A percentile compares a stretch with the other conserved stretches of the same genome.
phyloP scores from a whole-genome alignment of 2,797 vertebrate genomes.

The Scolopax bukidnonensis region DNA sequence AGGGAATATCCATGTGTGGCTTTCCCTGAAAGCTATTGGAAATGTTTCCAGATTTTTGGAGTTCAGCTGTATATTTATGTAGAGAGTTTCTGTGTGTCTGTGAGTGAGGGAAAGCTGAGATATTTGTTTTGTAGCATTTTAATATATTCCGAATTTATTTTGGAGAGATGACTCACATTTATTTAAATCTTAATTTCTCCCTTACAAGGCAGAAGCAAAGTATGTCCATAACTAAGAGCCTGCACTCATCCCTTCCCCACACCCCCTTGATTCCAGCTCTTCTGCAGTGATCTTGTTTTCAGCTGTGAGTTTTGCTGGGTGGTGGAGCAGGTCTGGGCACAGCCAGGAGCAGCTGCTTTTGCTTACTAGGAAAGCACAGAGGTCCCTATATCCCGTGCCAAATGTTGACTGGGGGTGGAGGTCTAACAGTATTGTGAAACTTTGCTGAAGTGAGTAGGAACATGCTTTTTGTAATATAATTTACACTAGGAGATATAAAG shows the following conservation, averaged over 20 bases:
- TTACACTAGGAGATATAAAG: neutral
- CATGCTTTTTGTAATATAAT: neutral
- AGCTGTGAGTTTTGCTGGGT: neutral
- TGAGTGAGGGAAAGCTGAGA: neutral
- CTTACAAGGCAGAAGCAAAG: slow-evolving; percentile 62
- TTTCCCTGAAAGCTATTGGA: neutral
- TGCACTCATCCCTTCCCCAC: neutral
- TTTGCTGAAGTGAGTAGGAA: slow-evolving; percentile 1
- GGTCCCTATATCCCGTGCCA: neutral
- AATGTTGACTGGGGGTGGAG: neutral
- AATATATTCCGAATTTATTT: slow-evolving; percentile 39
- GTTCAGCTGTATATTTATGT: neutral
- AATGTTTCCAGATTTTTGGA: slow-evolving; percentile 30
- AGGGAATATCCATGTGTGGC: neutral
- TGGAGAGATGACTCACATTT: slow-evolving; percentile 56
- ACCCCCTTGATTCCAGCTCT: neutral
- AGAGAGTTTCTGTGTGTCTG: neutral
- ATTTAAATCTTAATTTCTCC: slow-evolving; percentile 56
- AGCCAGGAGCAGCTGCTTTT: slow-evolving; percentile 51
- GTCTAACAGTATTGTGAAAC: slow-evolving; percentile 6
- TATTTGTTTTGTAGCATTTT: slow-evolving; percentile 42
- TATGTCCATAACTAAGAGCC: slow-evolving; percentile 25
- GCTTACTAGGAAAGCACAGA: slow-evolving; percentile 1
- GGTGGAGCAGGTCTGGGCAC: neutral
- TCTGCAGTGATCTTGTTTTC: neutral